Conservation (phyloP, 2,113 vertebrate genomes). For the Pelmatolapia mariae region DNA sequence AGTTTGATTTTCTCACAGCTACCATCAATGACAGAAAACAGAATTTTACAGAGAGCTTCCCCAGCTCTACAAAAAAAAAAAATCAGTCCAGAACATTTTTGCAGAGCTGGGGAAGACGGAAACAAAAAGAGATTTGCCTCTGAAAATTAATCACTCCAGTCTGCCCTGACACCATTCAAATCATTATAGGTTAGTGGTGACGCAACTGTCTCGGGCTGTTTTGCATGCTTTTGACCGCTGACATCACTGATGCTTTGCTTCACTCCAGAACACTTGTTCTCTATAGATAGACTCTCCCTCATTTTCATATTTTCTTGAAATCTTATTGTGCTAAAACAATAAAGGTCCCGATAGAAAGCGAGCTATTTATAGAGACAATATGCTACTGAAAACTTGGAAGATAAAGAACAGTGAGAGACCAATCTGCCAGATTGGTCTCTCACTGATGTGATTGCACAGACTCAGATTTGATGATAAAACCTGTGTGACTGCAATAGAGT, state of each 20-base stretch:
- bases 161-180: slow-evolving; percentile 25
- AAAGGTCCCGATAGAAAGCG: background rate
- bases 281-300: background rate
- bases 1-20: background rate
- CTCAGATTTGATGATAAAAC: background rate
- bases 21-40: background rate
- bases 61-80: background rate
- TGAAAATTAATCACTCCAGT: background rate
- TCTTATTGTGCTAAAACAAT: background rate
- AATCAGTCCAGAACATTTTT: background rate
- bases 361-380: background rate
- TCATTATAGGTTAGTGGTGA: slow-evolving; percentile 23
- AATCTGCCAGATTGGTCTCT: background rate
- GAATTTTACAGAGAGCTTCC: background rate
- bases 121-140: background rate
- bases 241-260: background rate
- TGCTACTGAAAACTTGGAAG: background rate
- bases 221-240: slow-evolving; percentile 28
- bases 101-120: background rate
- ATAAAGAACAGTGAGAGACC: background rate
- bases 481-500: background rate
- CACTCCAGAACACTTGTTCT: background rate
- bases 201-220: background rate
- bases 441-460: background rate
- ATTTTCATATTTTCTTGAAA: slow-evolving; percentile 40